These are phyloP conservation scores for Leucoraja ocellata DNA, from an alignment of 2,797 vertebrate genomes.

Conservation along the genomic window DNA sequence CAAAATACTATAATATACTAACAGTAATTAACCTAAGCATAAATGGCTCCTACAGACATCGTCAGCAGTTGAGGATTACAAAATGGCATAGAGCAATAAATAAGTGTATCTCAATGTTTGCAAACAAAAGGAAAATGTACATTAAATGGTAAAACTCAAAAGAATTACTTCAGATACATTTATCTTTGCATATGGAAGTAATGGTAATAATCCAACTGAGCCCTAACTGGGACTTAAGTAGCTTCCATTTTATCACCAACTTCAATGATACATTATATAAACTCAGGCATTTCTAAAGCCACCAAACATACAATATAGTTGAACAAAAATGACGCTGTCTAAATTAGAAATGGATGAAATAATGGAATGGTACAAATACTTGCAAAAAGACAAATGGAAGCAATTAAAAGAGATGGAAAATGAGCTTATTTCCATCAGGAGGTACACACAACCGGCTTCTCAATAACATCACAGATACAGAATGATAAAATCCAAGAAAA, in stretches of 20 bases:
- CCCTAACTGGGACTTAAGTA: neutral
- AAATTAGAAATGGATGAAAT: neutral
- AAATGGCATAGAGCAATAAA: neutral
- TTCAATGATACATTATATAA: neutral
- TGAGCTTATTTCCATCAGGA: neutral
- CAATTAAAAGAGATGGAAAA: neutral
- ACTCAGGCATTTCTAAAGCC: neutral
- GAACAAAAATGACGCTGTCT: neutral
- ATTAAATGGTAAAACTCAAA: no score
- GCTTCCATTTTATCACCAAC: neutral
- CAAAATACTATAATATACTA: no score
- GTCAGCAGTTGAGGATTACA: no score
- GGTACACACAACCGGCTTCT: neutral
- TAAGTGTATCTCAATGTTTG: neutral
- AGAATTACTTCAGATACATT: no score
- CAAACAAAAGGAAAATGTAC: neutral
- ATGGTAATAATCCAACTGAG: neutral
- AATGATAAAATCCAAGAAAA: neutral
- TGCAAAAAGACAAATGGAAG: neutral
- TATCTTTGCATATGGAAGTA: no score
- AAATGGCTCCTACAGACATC: no score
- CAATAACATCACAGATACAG: neutral
- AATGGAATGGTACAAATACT: neutral
- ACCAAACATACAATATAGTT: neutral
- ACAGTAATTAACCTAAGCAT: no score